These are phyloP conservation scores for Malaclemys terrapin DNA, from an alignment of 2,113 vertebrate species.

Conservation along the genomic window DNA sequence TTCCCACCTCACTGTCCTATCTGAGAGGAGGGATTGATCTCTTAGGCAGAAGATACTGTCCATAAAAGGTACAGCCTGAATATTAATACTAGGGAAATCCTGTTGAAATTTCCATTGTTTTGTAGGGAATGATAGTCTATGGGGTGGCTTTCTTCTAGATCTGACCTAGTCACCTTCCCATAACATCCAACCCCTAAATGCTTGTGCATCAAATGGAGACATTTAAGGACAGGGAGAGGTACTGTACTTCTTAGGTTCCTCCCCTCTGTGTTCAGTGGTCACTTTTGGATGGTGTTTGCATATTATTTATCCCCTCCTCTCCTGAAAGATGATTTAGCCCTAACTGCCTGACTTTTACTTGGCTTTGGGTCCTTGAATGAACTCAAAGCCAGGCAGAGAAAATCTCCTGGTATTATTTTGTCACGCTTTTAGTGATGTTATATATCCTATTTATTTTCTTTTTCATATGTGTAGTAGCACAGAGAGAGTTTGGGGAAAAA, in stretches of 20 bases:
- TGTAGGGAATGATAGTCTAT: accelerated
- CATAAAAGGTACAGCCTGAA: neutral
- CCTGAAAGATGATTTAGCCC: conserved; percentile 15
- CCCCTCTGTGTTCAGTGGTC: neutral
- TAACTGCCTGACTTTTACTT: conserved; percentile 15
- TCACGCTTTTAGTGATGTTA: neutral
- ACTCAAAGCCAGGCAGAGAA: neutral
- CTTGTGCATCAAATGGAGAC: neutral
- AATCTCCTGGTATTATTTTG: conserved; percentile 5
- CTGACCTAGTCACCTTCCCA: neutral
- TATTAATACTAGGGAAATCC: neutral
- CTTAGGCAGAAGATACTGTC: too few relatives aligned
- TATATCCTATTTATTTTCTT: conserved; percentile 11
- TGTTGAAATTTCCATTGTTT: neutral
- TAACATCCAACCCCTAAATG: accelerated
- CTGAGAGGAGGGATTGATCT: neutral
- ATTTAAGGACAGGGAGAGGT: neutral
- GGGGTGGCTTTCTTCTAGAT: neutral
- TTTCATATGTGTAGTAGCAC: neutral
- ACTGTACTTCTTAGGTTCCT: neutral
- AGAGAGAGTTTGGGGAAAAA: neutral
- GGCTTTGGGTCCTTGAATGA: conserved; percentile 20
- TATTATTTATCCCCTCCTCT: conserved; percentile 2
- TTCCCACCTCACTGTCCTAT: neutral
- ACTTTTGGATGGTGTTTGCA: neutral